Evolutionary conservation across 2,888 invertebrate species (phyloP).

Genomic region (Parapristionchus giblindavisi): DNA sequence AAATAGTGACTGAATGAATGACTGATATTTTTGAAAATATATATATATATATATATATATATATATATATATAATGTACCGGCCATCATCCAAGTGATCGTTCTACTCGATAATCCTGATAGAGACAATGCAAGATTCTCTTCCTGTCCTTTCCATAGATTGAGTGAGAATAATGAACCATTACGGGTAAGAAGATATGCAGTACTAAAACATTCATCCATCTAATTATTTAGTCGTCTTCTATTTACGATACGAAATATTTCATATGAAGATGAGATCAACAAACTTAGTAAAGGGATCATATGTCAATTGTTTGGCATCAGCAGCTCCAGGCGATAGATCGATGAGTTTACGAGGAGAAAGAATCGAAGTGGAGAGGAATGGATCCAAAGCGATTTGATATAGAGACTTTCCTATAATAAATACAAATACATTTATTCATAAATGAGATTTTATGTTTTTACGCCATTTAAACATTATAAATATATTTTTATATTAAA

Average conservation of each 20-base stretch:
- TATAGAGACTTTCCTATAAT: slow-evolving; percentile 31
- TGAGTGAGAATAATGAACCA: slow-evolving; percentile 64
- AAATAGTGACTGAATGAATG: too few species aligned
- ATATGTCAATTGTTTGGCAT: slow-evolving; percentile 68
- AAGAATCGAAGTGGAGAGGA: slow-evolving; percentile 57
- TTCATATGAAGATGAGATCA: neutral
- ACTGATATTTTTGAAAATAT: too few species aligned
- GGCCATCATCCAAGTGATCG: slow-evolving; percentile 62
- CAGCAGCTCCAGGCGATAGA: slow-evolving; percentile 62
- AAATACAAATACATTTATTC: neutral
- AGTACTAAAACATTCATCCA: slow-evolving; percentile 52
- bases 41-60: neutral
- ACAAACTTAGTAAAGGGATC: slow-evolving; percentile 68
- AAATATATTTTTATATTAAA: too few species aligned
- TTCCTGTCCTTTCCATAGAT: slow-evolving; percentile 60
- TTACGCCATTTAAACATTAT: too few species aligned
- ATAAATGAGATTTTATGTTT: neutral
- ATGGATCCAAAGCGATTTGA: slow-evolving; percentile 62
- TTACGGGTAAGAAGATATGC: slow-evolving; percentile 67
- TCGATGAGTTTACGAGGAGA: slow-evolving; percentile 62
- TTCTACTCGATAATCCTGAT: slow-evolving; percentile 62
- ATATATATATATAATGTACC: slow-evolving; percentile 3
- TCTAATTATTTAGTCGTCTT: neutral
- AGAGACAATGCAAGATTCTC: slow-evolving; percentile 61
- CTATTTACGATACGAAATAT: neutral